Evolutionary conservation across 2,888 invertebrate genomes (phyloP).

Genomic region (Muschampia plurimacula): DNA sequence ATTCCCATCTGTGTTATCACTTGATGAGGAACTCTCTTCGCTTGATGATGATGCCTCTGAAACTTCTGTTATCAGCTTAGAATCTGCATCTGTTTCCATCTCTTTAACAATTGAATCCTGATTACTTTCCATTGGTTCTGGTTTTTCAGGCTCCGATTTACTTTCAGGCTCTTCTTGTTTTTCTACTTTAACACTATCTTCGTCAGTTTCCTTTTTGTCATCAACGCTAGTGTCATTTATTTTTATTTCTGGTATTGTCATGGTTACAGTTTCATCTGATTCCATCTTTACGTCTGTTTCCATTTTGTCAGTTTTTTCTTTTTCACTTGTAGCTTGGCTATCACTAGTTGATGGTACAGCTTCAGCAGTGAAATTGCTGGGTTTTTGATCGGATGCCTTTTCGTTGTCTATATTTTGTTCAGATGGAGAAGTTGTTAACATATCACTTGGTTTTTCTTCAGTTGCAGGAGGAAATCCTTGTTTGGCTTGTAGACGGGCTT

Average conservation of each 20-base stretch:
- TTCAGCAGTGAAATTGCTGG: slow-evolving; percentile 45
- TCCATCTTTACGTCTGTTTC: slow-evolving; percentile 62
- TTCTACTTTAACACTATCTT: slow-evolving; percentile 51
- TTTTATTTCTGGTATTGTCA: slow-evolving; percentile 76
- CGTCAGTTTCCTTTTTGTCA: slow-evolving; percentile 63
- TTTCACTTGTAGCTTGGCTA: slow-evolving; percentile 43
- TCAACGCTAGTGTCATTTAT: slow-evolving; percentile 78
- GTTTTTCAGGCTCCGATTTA: slow-evolving; percentile 34
- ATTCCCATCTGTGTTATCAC: slow-evolving; percentile 78
- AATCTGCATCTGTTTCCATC: slow-evolving; percentile 56
- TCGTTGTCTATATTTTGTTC: slow-evolving; percentile 48
- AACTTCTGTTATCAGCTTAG: slow-evolving; percentile 56
- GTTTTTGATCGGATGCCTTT: slow-evolving; percentile 54
- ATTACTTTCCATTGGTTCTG: slow-evolving; percentile 64
- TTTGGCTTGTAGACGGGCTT: slow-evolving; percentile 77
- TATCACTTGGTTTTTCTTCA: slow-evolving; percentile 57
- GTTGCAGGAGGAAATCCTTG: slow-evolving; percentile 67
- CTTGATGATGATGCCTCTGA: slow-evolving; percentile 74
- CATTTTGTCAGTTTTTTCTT: slow-evolving; percentile 54
- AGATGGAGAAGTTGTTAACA: slow-evolving; percentile 22
- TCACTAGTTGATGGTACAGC: slow-evolving; percentile 49
- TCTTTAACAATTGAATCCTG: slow-evolving; percentile 71
- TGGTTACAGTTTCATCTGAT: slow-evolving; percentile 46
- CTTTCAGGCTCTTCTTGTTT: slow-evolving; percentile 51
- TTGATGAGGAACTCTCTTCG: slow-evolving; percentile 79